These are phyloP conservation scores for Crotalus tigris DNA, from an alignment of 2,113 vertebrate genomes.

Conservation along the genomic window DNA sequence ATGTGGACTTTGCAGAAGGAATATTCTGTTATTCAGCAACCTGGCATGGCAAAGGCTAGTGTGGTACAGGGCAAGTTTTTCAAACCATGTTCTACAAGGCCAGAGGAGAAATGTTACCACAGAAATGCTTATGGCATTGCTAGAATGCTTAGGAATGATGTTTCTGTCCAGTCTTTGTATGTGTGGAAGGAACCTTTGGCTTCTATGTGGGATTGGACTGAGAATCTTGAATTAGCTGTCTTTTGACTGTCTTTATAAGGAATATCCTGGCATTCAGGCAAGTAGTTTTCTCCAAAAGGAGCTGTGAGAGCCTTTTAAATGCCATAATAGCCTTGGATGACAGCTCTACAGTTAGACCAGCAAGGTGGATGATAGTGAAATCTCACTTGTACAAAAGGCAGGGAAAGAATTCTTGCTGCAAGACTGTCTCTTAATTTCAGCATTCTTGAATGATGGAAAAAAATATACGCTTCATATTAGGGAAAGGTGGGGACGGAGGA, in stretches of 20 bases:
- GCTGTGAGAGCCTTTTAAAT: constrained; percentile 48
- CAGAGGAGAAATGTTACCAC: background rate
- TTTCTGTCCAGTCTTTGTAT: background rate
- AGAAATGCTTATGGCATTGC: background rate
- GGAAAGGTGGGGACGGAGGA: background rate
- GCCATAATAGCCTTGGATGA: constrained; percentile 2
- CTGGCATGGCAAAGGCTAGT: background rate
- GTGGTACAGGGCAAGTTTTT: background rate
- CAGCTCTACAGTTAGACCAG: constrained; percentile 40
- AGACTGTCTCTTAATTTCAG: constrained; percentile 35
- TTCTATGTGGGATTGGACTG: background rate
- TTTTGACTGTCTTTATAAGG: constrained; percentile 16
- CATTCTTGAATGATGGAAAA: background rate
- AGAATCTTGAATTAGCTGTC: background rate
- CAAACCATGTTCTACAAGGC: background rate
- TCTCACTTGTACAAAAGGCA: constrained; percentile 57
- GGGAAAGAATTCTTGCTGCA: constrained; percentile 41
- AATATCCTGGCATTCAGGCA: fast-evolving
- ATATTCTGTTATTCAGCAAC: too few relatives aligned
- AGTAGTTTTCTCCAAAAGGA: constrained; percentile 33
- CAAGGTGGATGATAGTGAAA: constrained; percentile 27
- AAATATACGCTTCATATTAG: background rate
- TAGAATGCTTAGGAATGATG: background rate
- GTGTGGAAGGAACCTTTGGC: background rate
- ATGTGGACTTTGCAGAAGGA: background rate